Conservation (phyloP, 35 echinoderm and acorn worm species). For the Nesometra sesokonis region DNA sequence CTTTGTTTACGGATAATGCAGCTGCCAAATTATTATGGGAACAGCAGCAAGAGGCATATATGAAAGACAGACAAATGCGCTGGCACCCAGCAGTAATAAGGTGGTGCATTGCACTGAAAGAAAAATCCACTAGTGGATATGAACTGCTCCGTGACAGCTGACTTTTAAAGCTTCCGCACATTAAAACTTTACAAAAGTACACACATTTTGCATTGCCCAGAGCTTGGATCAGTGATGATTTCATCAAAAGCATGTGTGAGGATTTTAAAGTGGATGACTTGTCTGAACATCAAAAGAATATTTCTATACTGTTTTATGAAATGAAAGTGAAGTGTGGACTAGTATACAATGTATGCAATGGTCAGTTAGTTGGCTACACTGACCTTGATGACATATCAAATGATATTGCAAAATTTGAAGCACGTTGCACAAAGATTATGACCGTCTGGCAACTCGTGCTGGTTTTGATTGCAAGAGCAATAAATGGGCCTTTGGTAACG, state of each 20-base stretch:
- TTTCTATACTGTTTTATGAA: conserved; percentile 32
- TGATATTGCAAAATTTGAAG: conserved; percentile 4
- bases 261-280: not conserved
- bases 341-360: conserved; percentile 2
- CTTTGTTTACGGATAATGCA: not conserved
- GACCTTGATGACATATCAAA: conserved; percentile 35
- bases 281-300: conserved; percentile 18
- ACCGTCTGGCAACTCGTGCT: conserved; percentile 8
- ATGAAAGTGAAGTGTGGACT: conserved; percentile 39
- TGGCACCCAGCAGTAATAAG: conserved; percentile 43
- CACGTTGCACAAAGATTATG: not conserved
- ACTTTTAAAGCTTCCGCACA: not conserved
- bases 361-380: conserved; percentile 30
- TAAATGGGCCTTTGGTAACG: not conserved
- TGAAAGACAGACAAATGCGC: conserved; percentile 2
- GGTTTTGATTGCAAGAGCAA: conserved; percentile 29
- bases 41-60: conserved; percentile 11
- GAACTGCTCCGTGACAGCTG: conserved; percentile 12
- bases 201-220: not conserved
- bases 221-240: not conserved
- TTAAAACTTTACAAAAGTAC: not conserved
- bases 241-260: not conserved
- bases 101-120: conserved; percentile 33
- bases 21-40: conserved; percentile 27
- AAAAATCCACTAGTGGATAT: conserved; percentile 37